Evolutionary conservation across 2,113 vertebrate genomes (phyloP).

Genomic region (Apeltes quadracus): DNA sequence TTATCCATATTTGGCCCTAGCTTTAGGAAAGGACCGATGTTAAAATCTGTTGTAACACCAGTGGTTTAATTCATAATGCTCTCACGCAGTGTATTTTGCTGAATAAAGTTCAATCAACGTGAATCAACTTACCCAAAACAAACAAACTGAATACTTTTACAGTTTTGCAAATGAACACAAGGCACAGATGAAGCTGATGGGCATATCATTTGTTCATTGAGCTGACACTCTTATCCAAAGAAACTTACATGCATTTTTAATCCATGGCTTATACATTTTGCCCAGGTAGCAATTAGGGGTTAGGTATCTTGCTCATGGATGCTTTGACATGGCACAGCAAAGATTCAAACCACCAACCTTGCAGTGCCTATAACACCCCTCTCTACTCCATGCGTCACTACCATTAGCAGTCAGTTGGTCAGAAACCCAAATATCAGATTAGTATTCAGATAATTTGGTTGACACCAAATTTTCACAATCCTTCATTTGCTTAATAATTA

Average conservation of each 20-base stretch:
- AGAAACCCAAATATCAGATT: background rate
- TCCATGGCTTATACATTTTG: too few relatives aligned
- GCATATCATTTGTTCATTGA: background rate
- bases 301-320: too few relatives aligned
- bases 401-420: background rate
- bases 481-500: background rate
- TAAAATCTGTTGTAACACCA: background rate
- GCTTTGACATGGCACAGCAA: too few relatives aligned
- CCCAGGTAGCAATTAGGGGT: too few relatives aligned
- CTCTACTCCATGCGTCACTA: too few relatives aligned
- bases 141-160: background rate
- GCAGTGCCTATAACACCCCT: too few relatives aligned
- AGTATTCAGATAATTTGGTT: background rate
- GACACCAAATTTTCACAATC: background rate
- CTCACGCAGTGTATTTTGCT: background rate
- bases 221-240: too few relatives aligned
- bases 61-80: background rate
- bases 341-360: too few relatives aligned
- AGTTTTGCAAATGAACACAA: background rate
- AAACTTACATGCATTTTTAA: too few relatives aligned
- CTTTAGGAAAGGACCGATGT: background rate
- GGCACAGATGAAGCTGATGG: background rate
- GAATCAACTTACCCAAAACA: background rate
- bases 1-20: background rate
- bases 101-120: background rate